phyloP scores from a whole-genome alignment of 2,888 invertebrate species.

The Pheosia gnoma region DNA sequence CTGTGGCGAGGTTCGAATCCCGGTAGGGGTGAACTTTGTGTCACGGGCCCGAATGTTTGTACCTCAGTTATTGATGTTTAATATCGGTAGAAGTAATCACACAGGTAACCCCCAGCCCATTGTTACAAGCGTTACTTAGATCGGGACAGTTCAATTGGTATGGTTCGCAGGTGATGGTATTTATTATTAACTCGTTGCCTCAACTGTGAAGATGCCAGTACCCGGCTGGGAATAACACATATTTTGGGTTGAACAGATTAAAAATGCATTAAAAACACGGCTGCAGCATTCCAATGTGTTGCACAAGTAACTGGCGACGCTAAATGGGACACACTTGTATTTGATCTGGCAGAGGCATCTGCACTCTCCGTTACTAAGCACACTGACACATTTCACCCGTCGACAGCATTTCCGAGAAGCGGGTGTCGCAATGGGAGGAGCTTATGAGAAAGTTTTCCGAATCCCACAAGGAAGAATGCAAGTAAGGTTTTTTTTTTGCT shows the following conservation, averaged over 20 bases:
- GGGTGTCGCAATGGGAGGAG: conserved; percentile 68
- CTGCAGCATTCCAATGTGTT: conserved; percentile 8
- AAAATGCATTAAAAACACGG: not conserved
- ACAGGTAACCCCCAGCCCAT: no score
- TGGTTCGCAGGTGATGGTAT: no score
- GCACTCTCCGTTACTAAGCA: not conserved
- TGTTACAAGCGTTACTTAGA: no score
- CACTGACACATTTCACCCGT: conserved; percentile 6
- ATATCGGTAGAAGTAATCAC: no score
- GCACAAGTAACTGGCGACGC: not conserved
- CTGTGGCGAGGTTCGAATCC: no score
- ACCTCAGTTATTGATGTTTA: no score
- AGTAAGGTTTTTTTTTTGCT: conserved; percentile 46
- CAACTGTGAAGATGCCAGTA: not conserved
- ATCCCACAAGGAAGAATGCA: conserved; percentile 65
- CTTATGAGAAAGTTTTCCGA: conserved; percentile 73
- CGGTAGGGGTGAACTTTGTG: no score
- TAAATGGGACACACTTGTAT: conserved; percentile 38
- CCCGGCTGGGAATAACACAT: not conserved
- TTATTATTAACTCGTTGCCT: no score
- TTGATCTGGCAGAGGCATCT: conserved; percentile 21
- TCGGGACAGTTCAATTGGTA: no score
- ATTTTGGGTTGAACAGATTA: not conserved
- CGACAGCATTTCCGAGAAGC: conserved; percentile 48
- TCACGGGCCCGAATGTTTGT: no score